phyloP scores from a whole-genome alignment of 2,797 vertebrate genomes.

The Erethizon dorsatum region DNA sequence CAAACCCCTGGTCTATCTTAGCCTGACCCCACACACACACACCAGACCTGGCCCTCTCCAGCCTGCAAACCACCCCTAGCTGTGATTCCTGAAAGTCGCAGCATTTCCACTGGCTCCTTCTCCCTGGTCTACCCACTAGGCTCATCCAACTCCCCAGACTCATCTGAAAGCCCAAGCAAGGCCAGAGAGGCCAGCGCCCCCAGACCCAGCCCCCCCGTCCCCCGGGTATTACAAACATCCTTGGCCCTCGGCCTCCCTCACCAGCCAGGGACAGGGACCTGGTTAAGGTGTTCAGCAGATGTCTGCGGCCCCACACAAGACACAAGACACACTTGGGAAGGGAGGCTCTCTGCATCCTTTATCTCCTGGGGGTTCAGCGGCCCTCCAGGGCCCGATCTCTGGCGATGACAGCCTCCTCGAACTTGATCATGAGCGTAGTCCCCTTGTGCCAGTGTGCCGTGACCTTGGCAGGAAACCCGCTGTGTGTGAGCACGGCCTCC shows the following conservation, averaged over 20 bases:
- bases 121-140: not conserved
- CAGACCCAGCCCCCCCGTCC: no score
- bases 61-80: not conserved
- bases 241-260: not conserved
- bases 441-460: constrained; percentile 99
- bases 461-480: constrained; percentile 97
- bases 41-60: not conserved
- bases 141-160: not conserved
- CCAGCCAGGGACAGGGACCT: not conserved
- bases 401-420: constrained; percentile 95
- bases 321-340: constrained; percentile 32
- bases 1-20: not conserved
- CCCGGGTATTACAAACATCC: not conserved
- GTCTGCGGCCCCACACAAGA: constrained; percentile 56
- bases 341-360: constrained; percentile 52
- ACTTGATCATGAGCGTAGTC: constrained; percentile 98
- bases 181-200: not conserved
- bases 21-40: not conserved
- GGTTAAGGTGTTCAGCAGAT: not conserved
- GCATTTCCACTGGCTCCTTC: not conserved
- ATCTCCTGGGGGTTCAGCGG: constrained; percentile 88
- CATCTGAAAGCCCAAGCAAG: not conserved
- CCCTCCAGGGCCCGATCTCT: constrained; percentile 96
- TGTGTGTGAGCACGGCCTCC: constrained; percentile 96
- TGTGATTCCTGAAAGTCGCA: not conserved